Evolutionary conservation across 53 echinoderm and acorn worm species (phyloP).

Genomic region (Patiria pectinifera): DNA sequence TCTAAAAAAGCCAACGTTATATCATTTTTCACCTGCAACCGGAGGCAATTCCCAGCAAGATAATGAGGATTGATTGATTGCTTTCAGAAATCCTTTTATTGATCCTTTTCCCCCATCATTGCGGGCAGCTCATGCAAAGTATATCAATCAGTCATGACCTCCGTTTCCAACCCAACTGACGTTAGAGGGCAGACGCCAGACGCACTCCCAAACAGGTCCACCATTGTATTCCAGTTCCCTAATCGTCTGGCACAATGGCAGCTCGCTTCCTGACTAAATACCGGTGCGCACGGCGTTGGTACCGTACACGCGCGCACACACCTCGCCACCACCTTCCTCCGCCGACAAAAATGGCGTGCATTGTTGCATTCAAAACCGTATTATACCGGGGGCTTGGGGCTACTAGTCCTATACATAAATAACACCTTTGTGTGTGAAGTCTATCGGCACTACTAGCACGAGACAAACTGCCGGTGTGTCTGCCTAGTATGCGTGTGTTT

Average conservation of each 20-base stretch:
- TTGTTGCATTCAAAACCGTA: constrained; percentile 4
- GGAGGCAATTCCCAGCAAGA: background rate
- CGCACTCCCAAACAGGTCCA: background rate
- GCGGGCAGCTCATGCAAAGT: background rate
- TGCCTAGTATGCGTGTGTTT: background rate
- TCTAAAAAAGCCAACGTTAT: too few relatives aligned
- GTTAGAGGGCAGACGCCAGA: background rate
- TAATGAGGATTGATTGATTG: constrained; percentile 43
- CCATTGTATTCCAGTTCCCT: background rate
- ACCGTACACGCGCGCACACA: background rate
- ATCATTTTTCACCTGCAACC: background rate
- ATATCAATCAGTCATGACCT: background rate
- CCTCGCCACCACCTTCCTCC: background rate
- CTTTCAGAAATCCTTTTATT: background rate
- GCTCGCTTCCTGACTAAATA: constrained; percentile 28
- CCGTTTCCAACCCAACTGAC: background rate
- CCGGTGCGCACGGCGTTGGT: background rate
- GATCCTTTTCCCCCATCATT: background rate
- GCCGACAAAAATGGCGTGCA: constrained; percentile 25
- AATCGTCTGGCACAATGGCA: constrained; percentile 40
- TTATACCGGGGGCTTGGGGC: background rate
- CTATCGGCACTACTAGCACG: background rate
- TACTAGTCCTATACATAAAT: background rate
- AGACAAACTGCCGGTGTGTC: constrained; percentile 14
- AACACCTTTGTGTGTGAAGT: background rate